Percentiles rank a stretch among this genome's conserved stretches.
Evolutionary conservation across 2,113 vertebrate species (phyloP).

Genomic region (Pelmatolapia mariae): DNA sequence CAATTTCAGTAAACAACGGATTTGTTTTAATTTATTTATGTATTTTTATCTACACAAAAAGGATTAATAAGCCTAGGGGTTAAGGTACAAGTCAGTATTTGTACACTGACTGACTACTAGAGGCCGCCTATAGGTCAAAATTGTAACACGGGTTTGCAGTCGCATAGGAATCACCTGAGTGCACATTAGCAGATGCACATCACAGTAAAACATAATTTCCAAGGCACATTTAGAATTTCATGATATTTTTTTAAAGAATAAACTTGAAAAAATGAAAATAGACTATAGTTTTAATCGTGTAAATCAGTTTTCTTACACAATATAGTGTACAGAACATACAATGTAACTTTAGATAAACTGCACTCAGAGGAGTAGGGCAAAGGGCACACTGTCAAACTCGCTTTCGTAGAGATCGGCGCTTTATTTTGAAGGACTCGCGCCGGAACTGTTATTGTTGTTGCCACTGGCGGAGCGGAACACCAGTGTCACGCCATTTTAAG

Average conservation of each 20-base stretch:
- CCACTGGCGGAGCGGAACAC: not conserved
- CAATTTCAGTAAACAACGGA: not conserved
- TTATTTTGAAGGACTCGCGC: slow-evolving; percentile 15
- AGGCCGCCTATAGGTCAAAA: not conserved
- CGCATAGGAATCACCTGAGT: not conserved
- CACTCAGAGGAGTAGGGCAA: not conserved
- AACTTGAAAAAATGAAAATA: not conserved
- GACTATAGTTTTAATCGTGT: not conserved
- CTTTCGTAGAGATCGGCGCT: not conserved
- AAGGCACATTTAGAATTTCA: not conserved
- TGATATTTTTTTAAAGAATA: not conserved
- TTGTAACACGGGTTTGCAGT: not conserved
- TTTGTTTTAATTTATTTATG: not conserved
- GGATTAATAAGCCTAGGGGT: not conserved
- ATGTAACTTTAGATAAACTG: not conserved
- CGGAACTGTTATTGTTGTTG: slow-evolving; percentile 27
- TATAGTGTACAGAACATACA: not conserved
- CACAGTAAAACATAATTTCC: not conserved
- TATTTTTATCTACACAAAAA: not conserved
- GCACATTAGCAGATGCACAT: not conserved
- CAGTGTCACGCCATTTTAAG: slow-evolving; percentile 66
- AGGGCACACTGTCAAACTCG: not conserved
- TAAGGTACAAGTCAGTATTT: not conserved
- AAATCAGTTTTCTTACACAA: not conserved
- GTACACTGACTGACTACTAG: not conserved